Evolutionary conservation across 1,140 invertebrate species (phyloP).

Genomic region (Drosophila parabipectinata): DNA sequence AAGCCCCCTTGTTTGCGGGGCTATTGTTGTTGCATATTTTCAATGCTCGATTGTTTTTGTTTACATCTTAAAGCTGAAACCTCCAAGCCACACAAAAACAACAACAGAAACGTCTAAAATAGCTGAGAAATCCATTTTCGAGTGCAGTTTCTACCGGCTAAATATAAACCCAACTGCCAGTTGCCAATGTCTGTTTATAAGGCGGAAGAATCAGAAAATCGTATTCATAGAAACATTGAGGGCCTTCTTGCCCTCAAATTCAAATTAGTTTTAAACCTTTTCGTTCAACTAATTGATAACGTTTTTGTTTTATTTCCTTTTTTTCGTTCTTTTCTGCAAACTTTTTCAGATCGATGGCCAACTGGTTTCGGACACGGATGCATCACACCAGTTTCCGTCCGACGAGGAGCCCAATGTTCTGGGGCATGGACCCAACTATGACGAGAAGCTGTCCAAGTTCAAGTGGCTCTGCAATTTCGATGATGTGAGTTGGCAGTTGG

Average conservation of each 20-base stretch:
- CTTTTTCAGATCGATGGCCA: slow-evolving; percentile 62
- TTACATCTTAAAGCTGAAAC: slow-evolving; percentile 27
- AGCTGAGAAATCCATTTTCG: slow-evolving; percentile 45
- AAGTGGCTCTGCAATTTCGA: slow-evolving; percentile 80
- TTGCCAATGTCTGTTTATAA: slow-evolving; percentile 37
- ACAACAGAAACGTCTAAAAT: slow-evolving; percentile 11
- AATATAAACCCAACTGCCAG: slow-evolving; percentile 37
- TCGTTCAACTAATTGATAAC: slow-evolving; percentile 27
- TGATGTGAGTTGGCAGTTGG: slow-evolving; percentile 66
- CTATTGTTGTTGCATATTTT: slow-evolving; percentile 37
- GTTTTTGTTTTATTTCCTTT: slow-evolving; percentile 5
- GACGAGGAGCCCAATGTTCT: slow-evolving; percentile 80
- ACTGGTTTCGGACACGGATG: slow-evolving; percentile 58
- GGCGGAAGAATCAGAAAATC: slow-evolving; percentile 36
- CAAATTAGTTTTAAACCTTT: slow-evolving; percentile 42
- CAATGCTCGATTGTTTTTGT: slow-evolving; percentile 29
- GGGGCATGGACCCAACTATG: slow-evolving; percentile 74
- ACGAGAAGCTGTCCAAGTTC: slow-evolving; percentile 63
- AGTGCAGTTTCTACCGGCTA: slow-evolving; percentile 38
- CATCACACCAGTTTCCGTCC: slow-evolving; percentile 78
- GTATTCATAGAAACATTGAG: background rate
- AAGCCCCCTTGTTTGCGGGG: slow-evolving; percentile 49
- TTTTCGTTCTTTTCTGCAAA: background rate
- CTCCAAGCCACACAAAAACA: slow-evolving; percentile 5
- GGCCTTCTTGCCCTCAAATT: slow-evolving; percentile 41